These are phyloP conservation scores for Onychomys arenicola DNA, from an alignment of 2,797 vertebrate genomes.

Conservation along the genomic window DNA sequence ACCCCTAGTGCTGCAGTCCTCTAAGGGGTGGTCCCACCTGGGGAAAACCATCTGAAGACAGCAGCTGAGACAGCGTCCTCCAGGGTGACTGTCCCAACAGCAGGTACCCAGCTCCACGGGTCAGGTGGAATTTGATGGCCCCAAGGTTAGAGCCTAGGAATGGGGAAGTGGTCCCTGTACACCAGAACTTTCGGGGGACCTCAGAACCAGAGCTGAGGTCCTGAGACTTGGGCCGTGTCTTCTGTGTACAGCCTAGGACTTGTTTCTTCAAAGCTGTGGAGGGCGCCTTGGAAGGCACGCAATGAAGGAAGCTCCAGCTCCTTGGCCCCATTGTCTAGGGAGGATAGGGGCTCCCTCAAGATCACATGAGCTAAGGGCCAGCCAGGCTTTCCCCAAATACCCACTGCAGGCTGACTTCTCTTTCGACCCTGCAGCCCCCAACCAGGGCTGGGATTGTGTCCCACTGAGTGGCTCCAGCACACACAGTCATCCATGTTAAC, in stretches of 20 bases:
- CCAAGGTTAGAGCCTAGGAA: not conserved
- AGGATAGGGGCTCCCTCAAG: slow-evolving; percentile 33
- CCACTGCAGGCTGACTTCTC: not conserved
- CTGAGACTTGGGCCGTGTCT: not conserved
- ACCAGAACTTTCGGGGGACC: not conserved
- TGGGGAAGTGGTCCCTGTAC: not conserved
- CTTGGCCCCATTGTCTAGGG: not conserved
- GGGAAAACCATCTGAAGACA: not conserved
- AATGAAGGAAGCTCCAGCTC: not conserved
- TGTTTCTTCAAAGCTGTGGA: slow-evolving; percentile 36
- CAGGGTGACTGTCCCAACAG: not conserved
- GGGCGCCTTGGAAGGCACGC: not conserved
- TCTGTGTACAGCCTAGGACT: not conserved
- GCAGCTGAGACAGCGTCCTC: not conserved
- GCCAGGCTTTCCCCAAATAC: not conserved
- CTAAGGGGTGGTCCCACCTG: not conserved
- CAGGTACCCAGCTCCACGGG: not conserved
- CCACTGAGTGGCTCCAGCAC: not conserved
- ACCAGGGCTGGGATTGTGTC: slow-evolving; percentile 24
- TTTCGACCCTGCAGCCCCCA: slow-evolving; percentile 10
- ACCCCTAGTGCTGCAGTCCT: slow-evolving; percentile 25
- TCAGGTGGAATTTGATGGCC: not conserved
- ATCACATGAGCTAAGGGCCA: not conserved
- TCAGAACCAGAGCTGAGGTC: slow-evolving; percentile 32
- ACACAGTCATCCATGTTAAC: not conserved